Evolutionary conservation across 2,888 invertebrate species (phyloP), one percentile per base, ranked within the genome.

Genomic region (Megalurothrips usitatus): DNA sequence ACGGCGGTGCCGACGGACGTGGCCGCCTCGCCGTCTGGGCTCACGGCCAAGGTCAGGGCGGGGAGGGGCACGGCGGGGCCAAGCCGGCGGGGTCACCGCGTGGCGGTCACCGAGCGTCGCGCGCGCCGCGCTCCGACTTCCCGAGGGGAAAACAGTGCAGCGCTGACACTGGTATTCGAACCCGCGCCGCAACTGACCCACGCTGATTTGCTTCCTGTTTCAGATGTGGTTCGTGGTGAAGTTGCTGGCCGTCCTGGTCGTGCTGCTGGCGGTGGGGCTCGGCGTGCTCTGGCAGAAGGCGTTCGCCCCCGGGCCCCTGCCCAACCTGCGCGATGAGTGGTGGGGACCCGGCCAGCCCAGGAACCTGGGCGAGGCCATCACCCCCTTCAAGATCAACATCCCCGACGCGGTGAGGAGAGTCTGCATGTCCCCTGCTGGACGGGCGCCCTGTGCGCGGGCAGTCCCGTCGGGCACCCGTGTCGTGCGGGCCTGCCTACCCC

Each of bases 311-410:
- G 68, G 68, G 9, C 68, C 68, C n/a, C 48, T 83, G 23, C 83
- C 84, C n/a, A 79, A 81, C 47, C 75, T 83, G 23, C 79, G 79
- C 10, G 80, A 83, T n/a, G 80, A 81, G 47, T 91, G 91, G 87
- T 93, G 92, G 92, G 92, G 92, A 0, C 86, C 88, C 0, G 89
- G 89, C 63, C 85, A 88, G 49, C 89, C 89, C 0, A 86, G 86
- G 52, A 87, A 89, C 34, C 88, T 88, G 58, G 91, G 92, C 84
- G 85, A 86, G 0, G 87, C 89, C 28, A 90, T 93, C 81, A 88
- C 87, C 82, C 90, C 91, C 0, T 93, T 90, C 84, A 88, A 89
- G 85, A 90, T 93, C 82, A 89, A 91, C 81, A 89, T 92, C 82
- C 86, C 91, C 0, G 89, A 91, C 85, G 88, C 90, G 87, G 92